phyloP scores from a whole-genome alignment of 2,888 invertebrate species.

The Conomelus anceps region DNA sequence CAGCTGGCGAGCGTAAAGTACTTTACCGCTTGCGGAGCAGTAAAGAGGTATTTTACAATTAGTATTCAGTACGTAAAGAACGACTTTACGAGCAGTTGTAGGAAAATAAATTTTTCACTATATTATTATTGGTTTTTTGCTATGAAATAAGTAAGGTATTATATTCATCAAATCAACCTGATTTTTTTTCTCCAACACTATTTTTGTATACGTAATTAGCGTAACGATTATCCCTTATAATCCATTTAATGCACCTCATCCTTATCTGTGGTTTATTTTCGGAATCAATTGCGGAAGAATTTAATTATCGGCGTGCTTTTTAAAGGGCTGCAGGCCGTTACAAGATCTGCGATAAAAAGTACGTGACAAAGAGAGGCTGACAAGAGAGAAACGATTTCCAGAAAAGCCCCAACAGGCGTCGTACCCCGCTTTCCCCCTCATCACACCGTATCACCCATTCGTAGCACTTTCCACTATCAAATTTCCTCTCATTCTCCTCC shows the following conservation, averaged over 20 bases:
- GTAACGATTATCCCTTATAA: not conserved
- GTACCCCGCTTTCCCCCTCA: not conserved
- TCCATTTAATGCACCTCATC: not conserved
- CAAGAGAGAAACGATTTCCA: not conserved
- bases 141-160: too few species aligned
- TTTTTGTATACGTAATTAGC: not conserved
- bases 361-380: not conserved
- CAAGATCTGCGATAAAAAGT: not conserved
- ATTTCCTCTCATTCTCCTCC: not conserved
- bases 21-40: too few species aligned
- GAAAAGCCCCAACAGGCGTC: not conserved
- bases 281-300: not conserved
- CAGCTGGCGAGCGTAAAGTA: too few species aligned
- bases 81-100: too few species aligned
- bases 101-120: too few species aligned
- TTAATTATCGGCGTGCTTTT: not conserved
- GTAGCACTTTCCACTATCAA: not conserved
- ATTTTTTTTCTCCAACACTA: not conserved
- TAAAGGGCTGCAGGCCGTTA: not conserved
- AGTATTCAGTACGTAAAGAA: too few species aligned
- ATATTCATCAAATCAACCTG: too few species aligned
- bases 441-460: not conserved
- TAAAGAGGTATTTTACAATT: too few species aligned
- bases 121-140: too few species aligned
- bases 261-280: not conserved